These are phyloP conservation scores for Mastigias papua DNA, from an alignment of 30 jellyfish, hydroid and myxozoan species.

Conservation along the genomic window DNA sequence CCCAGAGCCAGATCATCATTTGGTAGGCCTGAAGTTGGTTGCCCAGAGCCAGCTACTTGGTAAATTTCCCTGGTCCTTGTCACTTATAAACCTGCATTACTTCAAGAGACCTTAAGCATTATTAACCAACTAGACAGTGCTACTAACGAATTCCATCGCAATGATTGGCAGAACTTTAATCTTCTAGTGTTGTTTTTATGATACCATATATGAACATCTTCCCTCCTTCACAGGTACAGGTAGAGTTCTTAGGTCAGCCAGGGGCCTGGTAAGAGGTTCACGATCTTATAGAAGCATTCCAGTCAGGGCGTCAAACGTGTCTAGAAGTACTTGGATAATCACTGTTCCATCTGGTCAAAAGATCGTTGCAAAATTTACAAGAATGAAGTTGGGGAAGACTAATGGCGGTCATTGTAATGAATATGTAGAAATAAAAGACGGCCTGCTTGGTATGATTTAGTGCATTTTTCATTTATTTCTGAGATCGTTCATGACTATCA, in stretches of 20 bases:
- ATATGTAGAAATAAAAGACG: slow-evolving; percentile 71
- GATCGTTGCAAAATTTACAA: slow-evolving; percentile 49
- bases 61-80: no score
- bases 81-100: no score
- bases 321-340: slow-evolving; percentile 64
- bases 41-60: no score
- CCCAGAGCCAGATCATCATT: no score
- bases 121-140: no score
- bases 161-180: no score
- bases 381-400: slow-evolving; percentile 24
- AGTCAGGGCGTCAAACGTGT: slow-evolving; percentile 12
- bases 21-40: no score
- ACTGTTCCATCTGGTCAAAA: slow-evolving; percentile 36
- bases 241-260: slow-evolving; percentile 57
- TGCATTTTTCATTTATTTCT: no score
- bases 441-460: slow-evolving; percentile 54
- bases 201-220: background rate
- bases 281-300: slow-evolving; percentile 16
- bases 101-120: no score
- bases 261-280: slow-evolving; percentile 59
- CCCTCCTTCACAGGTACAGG: slow-evolving; percentile 50
- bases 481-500: no score
- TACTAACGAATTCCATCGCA: no score
- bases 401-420: slow-evolving; percentile 51
- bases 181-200: background rate